Base-by-base conservation (phyloP, 35 echinoderm and acorn worm species). In the Holothuria glaberrima region DNA sequence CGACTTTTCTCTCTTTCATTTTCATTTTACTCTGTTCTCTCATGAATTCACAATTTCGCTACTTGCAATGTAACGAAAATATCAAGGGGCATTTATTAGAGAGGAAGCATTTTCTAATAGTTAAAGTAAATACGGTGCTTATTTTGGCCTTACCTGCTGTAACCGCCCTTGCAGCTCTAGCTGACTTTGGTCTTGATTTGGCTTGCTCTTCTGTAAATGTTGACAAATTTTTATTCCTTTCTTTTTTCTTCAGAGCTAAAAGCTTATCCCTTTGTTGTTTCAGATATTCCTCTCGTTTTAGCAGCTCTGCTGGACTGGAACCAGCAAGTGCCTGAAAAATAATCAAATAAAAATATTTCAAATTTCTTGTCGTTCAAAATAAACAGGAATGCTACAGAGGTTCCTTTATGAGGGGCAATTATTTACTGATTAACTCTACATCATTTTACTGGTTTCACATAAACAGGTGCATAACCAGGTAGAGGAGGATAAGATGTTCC, bases 201-300 rank as follows among this genome's bases (percentile, higher is more conserved):
- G 89, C 54, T 71, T 97, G 71, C 22, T 58, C 68, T 21, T 86
- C 59, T 45, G 93, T 82, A 44, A 92, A 91, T 25, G 56, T 75
- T 18, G 94, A 75, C 35, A 97, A 52, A 38, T 87, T 92, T 60
- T 97, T 94, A 30, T 97, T 87, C 46, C 95, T 62, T 58, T 94
- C 95, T 71, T 79, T 89, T 77, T 94, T 94, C 92, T 97, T 97
- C 86, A 92, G 89, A 16, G 86, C 92, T 25, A 97, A 65, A 0
- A 97, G 60, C 21, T 70, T 69, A 33, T 97, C 95, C 12, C 95
- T 76, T 71, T 97, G 95, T 65, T 97, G 83, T 73, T 97, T 97
- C 60, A 97, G 62, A 27, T 97, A 97, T 32, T 90, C 89, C 48
- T 91, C 95, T 73, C 95, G 44, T 56, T 80, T 94, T 48, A 94